Evolutionary conservation across 2,888 invertebrate species (phyloP), one percentile per base, ranked within the genome.

Genomic region (Loripinus fragilis): DNA sequence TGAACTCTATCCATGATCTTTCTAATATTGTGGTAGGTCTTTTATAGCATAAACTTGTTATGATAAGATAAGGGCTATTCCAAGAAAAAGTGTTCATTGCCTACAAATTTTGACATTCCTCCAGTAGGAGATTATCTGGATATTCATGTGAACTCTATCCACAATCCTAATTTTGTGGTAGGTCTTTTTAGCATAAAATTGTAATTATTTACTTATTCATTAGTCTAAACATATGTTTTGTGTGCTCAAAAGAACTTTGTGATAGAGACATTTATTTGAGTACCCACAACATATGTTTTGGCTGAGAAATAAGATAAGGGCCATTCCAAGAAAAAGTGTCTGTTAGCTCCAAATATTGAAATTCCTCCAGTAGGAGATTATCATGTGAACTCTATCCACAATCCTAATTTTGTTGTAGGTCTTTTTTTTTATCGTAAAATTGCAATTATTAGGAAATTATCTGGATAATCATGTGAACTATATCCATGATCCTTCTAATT

Each of bases 391-490:
- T 85, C 76, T 74, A 81, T 87, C 1, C 71, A 78, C 52, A 86
- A 88, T 73, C 90, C 90, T 0, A 76, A 81, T 12, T 88, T 88
- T 68, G 90, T 90, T 86, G 85, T 86, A 75, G 90, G 89, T 77
- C 87, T 89, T 85, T 38, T 38, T n/a, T n/a, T n/a, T n/a, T n/a
- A n/a, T n/a, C n/a, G n/a, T n/a, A n/a, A n/a, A 71, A 38, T 69
- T 88, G 41, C 89, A 89, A 7, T 35, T 67, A 10, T 70, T 78
- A 0, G 88, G 87, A 41, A 74, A 81, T 30, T 88, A 86, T 79
- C 69, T 86, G 25, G 88, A 87, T 71, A 78, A 87, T 20, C 87
- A 86, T 78, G 83, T 89, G 8, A 76, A 77, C 41, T 84, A 76
- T 74, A 81, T 87, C 1, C 70, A 78, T 55, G 86, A 88, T 72